Percentiles rank a stretch among this genome's conserved stretches.
phyloP scores from a whole-genome alignment of 2,113 vertebrate species.

The Charadrius vociferus region DNA sequence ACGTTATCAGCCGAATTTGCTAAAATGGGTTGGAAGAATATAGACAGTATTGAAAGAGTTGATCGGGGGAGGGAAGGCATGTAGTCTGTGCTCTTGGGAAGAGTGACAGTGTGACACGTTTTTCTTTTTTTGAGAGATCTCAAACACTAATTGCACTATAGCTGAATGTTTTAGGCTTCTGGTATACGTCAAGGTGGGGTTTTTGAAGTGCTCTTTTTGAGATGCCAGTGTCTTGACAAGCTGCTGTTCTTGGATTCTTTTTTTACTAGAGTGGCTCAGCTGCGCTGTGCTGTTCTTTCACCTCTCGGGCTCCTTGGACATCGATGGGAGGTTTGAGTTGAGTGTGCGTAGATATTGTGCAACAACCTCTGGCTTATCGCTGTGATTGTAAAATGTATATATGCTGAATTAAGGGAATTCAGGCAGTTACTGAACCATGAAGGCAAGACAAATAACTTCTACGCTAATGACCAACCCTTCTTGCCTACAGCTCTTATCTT shows the following conservation, averaged over 20 bases:
- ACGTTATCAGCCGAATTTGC: fast-evolving
- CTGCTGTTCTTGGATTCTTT: fast-evolving
- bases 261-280: neutral
- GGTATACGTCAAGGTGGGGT: neutral
- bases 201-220: neutral
- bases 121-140: neutral
- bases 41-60: neutral
- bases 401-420: neutral
- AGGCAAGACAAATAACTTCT: neutral
- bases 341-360: neutral
- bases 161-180: neutral
- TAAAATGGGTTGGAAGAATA: neutral
- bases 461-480: neutral
- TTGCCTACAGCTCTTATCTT: neutral
- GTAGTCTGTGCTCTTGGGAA: neutral
- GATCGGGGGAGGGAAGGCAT: fast-evolving
- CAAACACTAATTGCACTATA: neutral
- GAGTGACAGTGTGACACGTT: neutral
- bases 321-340: neutral
- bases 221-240: neutral
- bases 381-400: fast-evolving
- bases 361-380: neutral
- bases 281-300: neutral
- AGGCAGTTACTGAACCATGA: neutral
- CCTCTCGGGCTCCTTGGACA: neutral